phyloP scores from a whole-genome alignment of 2,797 vertebrate species.

The Cuniculus paca region DNA sequence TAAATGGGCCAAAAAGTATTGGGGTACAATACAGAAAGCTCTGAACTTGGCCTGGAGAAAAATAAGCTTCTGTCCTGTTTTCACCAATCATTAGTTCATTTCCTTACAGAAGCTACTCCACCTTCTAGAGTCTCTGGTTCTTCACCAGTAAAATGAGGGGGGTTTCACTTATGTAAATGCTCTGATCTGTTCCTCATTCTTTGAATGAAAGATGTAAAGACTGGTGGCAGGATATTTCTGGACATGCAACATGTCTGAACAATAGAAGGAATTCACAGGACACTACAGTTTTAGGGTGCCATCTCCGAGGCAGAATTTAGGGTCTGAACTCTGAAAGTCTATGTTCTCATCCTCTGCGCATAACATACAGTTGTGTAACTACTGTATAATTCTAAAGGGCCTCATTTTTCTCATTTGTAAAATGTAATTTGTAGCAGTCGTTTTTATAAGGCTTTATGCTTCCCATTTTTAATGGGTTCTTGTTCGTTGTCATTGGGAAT shows the following conservation, averaged over 20 bases:
- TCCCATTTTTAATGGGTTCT: neutral
- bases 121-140: neutral
- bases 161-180: neutral
- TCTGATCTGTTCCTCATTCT: neutral
- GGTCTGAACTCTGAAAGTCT: neutral
- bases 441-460: neutral
- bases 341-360: neutral
- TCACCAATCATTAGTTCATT: neutral
- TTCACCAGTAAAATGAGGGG: neutral
- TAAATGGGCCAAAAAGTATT: neutral
- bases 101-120: neutral
- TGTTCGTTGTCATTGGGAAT: slow-evolving; percentile 13
- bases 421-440: neutral
- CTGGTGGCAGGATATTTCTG: neutral
- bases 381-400: neutral
- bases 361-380: neutral
- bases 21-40: neutral
- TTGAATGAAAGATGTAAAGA: neutral
- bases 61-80: neutral
- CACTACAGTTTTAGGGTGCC: neutral
- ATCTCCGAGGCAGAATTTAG: neutral
- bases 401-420: neutral
- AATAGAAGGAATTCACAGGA: neutral
- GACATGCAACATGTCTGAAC: neutral
- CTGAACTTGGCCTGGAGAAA: neutral